phyloP scores from a whole-genome alignment of 2,113 vertebrate genomes.

The Aegithalos caudatus region DNA sequence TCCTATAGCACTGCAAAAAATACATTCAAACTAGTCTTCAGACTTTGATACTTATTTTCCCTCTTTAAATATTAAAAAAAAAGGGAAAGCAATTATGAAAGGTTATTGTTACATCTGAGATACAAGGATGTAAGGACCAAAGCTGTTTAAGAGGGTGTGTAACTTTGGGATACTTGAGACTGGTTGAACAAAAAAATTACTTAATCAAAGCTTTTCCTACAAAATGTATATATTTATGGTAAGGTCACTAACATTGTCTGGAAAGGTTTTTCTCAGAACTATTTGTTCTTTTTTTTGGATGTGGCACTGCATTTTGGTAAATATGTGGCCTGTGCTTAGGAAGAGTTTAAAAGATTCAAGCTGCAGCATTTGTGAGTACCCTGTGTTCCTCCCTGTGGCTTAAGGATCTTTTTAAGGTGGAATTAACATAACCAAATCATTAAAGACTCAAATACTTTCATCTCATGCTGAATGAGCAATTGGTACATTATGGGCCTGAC shows the following conservation, averaged over 20 bases:
- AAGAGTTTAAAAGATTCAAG: neutral
- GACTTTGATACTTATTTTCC: neutral
- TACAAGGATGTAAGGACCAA: neutral
- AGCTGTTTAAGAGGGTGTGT: neutral
- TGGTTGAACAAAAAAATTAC: neutral
- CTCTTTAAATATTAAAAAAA: neutral
- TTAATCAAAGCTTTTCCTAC: neutral
- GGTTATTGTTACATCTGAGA: neutral
- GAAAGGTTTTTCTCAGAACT: neutral
- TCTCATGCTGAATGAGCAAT: neutral
- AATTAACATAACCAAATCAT: neutral
- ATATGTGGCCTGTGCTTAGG: neutral
- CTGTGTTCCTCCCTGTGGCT: neutral
- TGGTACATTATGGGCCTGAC: neutral
- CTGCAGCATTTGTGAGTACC: neutral
- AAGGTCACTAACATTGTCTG: neutral
- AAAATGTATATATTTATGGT: neutral
- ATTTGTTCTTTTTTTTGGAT: fast-evolving
- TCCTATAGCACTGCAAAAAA: neutral
- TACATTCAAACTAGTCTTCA: neutral
- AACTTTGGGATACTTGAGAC: neutral
- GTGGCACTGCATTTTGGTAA: neutral
- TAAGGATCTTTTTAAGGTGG: neutral
- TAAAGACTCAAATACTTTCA: neutral
- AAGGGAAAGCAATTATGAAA: neutral